Conservation (phyloP, 2,888 invertebrate species). For the Synergus gifuensis region DNA sequence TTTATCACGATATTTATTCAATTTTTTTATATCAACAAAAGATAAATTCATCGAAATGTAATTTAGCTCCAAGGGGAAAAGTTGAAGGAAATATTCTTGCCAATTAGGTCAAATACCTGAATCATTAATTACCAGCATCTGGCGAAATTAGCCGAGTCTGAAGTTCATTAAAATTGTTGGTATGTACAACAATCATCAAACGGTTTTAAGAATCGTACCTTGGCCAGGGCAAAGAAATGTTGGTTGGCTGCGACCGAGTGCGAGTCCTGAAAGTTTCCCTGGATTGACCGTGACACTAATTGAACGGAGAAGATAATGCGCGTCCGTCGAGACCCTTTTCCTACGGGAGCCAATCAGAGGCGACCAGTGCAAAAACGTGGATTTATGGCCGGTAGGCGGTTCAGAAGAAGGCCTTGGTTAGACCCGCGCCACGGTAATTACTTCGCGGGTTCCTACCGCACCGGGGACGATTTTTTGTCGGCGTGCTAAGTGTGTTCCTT, state of each 20-base stretch:
- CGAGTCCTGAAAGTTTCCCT: constrained; percentile 49
- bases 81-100: constrained; percentile 1
- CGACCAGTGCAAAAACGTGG: constrained; percentile 66
- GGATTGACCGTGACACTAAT: constrained; percentile 66
- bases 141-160: background rate
- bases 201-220: constrained; percentile 38
- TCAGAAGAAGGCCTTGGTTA: constrained; percentile 53
- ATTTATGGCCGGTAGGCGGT: constrained; percentile 72
- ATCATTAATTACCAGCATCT: constrained; percentile 24
- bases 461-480: constrained; percentile 66
- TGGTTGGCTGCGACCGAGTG: constrained; percentile 17
- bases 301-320: constrained; percentile 64
- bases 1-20: background rate
- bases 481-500: constrained; percentile 69
- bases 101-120: background rate
- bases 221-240: constrained; percentile 36
- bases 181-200: constrained; percentile 42
- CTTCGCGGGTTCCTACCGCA: constrained; percentile 66
- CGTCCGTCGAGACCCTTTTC: constrained; percentile 51
- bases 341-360: constrained; percentile 69
- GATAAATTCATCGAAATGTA: no score
- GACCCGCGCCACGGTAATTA: constrained; percentile 69
- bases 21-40: background rate
- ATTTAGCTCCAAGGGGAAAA: background rate
- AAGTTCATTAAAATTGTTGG: constrained; percentile 33